Evolutionary conservation across 2,888 invertebrate genomes (phyloP).

Genomic region (Bellardia pandia): DNA sequence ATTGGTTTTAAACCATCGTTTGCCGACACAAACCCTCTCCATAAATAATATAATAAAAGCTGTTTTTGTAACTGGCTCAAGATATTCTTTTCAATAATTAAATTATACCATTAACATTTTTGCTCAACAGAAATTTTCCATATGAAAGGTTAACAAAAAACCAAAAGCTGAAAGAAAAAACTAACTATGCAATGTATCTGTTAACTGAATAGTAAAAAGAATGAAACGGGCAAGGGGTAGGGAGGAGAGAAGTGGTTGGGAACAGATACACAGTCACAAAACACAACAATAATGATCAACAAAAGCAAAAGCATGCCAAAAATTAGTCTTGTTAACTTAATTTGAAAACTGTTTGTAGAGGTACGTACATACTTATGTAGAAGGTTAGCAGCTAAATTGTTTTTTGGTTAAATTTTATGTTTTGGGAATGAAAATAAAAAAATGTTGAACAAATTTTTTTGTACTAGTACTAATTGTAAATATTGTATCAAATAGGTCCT

Average conservation of each 20-base stretch:
- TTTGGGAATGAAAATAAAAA: too few species aligned
- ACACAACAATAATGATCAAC: conserved; percentile 20
- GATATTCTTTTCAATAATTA: conserved; percentile 48
- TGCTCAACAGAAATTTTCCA: conserved; percentile 45
- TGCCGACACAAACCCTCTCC: neutral
- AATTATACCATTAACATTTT: conserved; percentile 54
- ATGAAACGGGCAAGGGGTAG: neutral
- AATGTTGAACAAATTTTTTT: too few species aligned
- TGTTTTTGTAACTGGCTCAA: neutral
- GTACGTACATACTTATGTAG: neutral
- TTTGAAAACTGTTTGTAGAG: conserved; percentile 37
- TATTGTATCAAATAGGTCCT: too few species aligned
- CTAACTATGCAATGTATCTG: conserved; percentile 36
- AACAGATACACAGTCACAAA: neutral
- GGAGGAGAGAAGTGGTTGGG: too few species aligned
- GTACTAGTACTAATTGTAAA: too few species aligned
- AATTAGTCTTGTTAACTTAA: conserved; percentile 64
- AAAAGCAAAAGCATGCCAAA: conserved; percentile 51
- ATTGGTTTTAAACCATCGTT: neutral
- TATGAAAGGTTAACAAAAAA: conserved; percentile 47
- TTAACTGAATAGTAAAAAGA: neutral
- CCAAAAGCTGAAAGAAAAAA: conserved; percentile 2
- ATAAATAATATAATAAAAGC: neutral
- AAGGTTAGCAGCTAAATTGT: neutral
- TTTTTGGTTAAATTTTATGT: too few species aligned